phyloP scores from a whole-genome alignment of 2,113 vertebrate species.

The Maccullochella peelii region DNA sequence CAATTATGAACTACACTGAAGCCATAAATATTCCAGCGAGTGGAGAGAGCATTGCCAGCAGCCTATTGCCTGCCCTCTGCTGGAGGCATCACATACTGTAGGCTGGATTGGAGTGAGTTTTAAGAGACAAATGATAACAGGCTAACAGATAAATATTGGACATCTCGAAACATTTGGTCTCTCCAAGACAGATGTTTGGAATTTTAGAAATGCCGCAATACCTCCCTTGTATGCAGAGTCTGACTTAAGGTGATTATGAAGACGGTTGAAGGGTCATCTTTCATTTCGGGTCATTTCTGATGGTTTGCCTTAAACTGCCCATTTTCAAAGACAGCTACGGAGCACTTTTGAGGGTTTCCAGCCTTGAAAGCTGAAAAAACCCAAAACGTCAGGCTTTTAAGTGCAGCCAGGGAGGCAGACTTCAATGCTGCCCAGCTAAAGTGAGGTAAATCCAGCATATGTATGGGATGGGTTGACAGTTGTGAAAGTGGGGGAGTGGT shows the following conservation, averaged over 20 bases:
- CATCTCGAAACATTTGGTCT: neutral
- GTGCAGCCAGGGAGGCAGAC: neutral
- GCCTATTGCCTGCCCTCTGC: constrained; percentile 71
- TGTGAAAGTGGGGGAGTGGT: constrained; percentile 14
- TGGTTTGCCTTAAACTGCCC: neutral
- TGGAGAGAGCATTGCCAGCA: constrained; percentile 19
- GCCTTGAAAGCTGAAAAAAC: constrained; percentile 5
- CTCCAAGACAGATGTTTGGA: neutral
- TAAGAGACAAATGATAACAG: neutral
- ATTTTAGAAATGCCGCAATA: neutral
- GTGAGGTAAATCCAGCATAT: neutral
- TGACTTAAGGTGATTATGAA: neutral
- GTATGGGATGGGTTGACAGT: neutral
- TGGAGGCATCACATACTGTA: constrained; percentile 55
- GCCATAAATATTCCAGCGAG: constrained; percentile 38
- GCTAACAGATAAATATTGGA: neutral
- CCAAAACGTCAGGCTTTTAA: neutral
- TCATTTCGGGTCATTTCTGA: neutral
- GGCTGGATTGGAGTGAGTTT: neutral
- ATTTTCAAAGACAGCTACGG: neutral
- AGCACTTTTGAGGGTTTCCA: constrained; percentile 1
- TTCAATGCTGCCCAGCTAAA: neutral
- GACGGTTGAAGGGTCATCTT: neutral
- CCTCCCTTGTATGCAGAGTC: neutral
- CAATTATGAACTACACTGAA: constrained; percentile 27